A percentile compares a stretch with the other conserved stretches of the same genome.
These are phyloP conservation scores for Opisthocomus hoazin DNA, from an alignment of 2,113 vertebrate genomes.

Conservation along the genomic window DNA sequence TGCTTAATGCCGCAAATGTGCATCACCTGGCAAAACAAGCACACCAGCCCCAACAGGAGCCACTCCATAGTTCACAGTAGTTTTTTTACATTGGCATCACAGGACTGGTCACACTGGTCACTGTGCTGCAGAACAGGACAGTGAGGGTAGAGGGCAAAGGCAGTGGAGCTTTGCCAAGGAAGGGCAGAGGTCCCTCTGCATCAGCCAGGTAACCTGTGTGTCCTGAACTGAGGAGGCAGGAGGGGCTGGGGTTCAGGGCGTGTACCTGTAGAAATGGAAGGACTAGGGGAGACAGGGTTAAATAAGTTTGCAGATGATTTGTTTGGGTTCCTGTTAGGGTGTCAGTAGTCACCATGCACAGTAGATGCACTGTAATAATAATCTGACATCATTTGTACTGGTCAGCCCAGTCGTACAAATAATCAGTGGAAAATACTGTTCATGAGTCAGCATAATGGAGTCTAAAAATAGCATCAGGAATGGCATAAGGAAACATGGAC, in stretches of 20 bases:
- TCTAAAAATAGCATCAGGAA: background rate
- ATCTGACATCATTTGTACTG: background rate
- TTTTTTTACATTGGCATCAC: background rate
- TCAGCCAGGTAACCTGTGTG: background rate
- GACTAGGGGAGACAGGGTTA: background rate
- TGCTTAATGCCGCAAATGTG: background rate
- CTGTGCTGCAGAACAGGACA: background rate
- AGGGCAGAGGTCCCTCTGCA: background rate
- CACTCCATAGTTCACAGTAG: background rate
- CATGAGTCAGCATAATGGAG: background rate
- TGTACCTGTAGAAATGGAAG: background rate
- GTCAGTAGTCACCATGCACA: background rate
- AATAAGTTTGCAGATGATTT: background rate
- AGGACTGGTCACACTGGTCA: background rate
- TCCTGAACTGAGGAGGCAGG: background rate
- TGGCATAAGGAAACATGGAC: background rate
- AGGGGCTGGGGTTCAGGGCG: background rate
- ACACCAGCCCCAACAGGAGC: background rate
- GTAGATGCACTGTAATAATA: background rate
- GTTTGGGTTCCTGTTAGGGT: background rate
- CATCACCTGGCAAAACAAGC: slow-evolving; percentile 8
- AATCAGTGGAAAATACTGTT: background rate
- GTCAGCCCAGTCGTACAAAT: background rate
- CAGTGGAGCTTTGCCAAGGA: background rate
- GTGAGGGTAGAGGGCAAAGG: background rate